Base-by-base conservation (phyloP, 2,113 vertebrate genomes). In the Cyprinodon brontotheroides region DNA sequence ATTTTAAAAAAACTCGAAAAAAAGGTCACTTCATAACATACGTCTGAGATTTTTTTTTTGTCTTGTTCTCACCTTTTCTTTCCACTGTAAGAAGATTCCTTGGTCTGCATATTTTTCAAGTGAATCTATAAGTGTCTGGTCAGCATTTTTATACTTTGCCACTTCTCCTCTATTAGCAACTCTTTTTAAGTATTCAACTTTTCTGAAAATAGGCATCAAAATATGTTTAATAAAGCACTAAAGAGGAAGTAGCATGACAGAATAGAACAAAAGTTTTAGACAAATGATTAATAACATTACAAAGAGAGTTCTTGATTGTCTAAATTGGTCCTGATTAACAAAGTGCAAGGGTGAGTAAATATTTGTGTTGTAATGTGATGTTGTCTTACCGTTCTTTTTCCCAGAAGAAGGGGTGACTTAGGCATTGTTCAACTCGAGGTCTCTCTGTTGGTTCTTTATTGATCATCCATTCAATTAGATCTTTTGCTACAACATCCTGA, bases 371-470 rank as follows among this genome's bases (percentile, higher is more conserved):
- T 29, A 29, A 29, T 29, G 6, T 11, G 22, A 2, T 57, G 45
- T 20, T 15, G 29, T 17, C 40, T 86, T 64, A 86, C 92, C 37
- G 47, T 0, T 53, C 8, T 39, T 8, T 0, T 13, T 2, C 36
- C 90, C 92, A 93, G 79, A 94, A 94, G 72, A 90, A 91, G 29
- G 93, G 90, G 73, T 94, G 93, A 47, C 4, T 60, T 37, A 94
- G 73, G 11, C 88, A 88, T 48, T 91, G 50, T 36, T 85, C 37
- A 68, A 93, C 86, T 64, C 17, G 77, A 2, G 87, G 91, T 89
- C 92, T 89, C 0, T 81, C 7, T 3, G 50, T 57, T 61, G 85
- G 83, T 7, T 91, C 77, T 57, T 75, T 6, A 20, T 68, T 57
- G 41, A 93, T 93, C 93, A 93, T 94, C 72, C 53, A 11, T 65